These are phyloP conservation scores for Acleris laterana DNA, from an alignment of 2,888 invertebrate genomes.

Conservation along the genomic window DNA sequence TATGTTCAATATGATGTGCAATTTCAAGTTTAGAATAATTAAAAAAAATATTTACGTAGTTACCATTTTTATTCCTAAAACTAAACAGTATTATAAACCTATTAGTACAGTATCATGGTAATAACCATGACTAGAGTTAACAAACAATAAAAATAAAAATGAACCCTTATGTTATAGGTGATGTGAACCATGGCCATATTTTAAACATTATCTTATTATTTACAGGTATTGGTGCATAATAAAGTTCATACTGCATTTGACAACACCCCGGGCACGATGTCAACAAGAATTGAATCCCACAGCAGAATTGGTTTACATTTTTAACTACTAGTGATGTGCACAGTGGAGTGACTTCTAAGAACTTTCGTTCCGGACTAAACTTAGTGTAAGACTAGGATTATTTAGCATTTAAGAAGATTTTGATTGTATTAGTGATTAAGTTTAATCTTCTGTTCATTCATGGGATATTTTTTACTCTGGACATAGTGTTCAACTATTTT, in stretches of 20 bases:
- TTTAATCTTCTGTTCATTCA: constrained; percentile 67
- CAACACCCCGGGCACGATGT: constrained; percentile 60
- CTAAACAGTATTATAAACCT: too few species aligned
- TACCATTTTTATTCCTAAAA: too few species aligned
- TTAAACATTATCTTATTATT: constrained; percentile 25
- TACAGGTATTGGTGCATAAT: constrained; percentile 50
- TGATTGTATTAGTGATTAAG: constrained; percentile 78
- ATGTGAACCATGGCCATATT: too few species aligned
- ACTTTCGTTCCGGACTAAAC: constrained; percentile 76
- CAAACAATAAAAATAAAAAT: too few species aligned
- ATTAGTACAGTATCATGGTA: too few species aligned
- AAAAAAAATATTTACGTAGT: too few species aligned
- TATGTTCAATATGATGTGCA: too few species aligned
- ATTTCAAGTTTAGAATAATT: too few species aligned
- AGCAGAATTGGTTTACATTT: constrained; percentile 63
- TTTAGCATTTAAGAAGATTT: constrained; percentile 76
- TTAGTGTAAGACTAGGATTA: constrained; percentile 72
- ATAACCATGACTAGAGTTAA: too few species aligned
- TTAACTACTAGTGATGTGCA: constrained; percentile 75
- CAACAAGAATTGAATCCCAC: constrained; percentile 66
- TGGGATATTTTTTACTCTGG: constrained; percentile 67
- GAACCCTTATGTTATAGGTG: too few species aligned
- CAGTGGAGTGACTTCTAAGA: constrained; percentile 73
- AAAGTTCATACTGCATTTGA: constrained; percentile 74
- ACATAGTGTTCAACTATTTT: constrained; percentile 50